These are phyloP conservation scores for cat (Felis catus) DNA, from an alignment of 2,113 vertebrate genomes.

Conservation along the genomic window F.catus_Fca126_mat1.0 CM031411.1:51029001-51029500, in stretches of 20 bases:
- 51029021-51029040: not conserved
- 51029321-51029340: not conserved
- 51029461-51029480: not conserved
- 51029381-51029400: not conserved
- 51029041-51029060: not conserved
- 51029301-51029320: not conserved
- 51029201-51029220: slow-evolving; percentile 8
- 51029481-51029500: slow-evolving; percentile 15
- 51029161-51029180: not conserved
- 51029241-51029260: not conserved
- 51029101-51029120: not conserved
- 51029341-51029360: slow-evolving; percentile 11
- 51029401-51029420: not conserved
- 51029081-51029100: not conserved
- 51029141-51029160: not conserved
- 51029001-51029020: not conserved
- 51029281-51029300: not conserved
- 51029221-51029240: not conserved
- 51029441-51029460: not conserved
- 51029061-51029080: not conserved
- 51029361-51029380: not conserved
- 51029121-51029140: not conserved
- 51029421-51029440: not conserved
- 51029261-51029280: not conserved
- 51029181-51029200: not conserved